phyloP scores from a whole-genome alignment of 1,140 invertebrate species.

The Nylanderia fulva region DNA sequence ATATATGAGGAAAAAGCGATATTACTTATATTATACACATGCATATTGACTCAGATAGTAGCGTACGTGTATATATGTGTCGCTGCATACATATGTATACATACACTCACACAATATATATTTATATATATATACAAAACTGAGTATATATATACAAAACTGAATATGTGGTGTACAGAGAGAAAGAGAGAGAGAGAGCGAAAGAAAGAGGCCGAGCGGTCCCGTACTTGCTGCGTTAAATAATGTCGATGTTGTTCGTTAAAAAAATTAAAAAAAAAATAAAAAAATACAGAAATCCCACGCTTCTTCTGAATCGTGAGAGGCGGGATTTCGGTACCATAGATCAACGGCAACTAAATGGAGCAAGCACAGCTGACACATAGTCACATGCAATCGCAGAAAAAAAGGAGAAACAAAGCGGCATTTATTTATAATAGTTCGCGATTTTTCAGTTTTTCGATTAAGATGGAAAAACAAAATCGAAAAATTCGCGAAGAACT shows the following conservation, averaged over 20 bases:
- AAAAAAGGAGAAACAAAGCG: not conserved
- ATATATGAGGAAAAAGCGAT: constrained; percentile 53
- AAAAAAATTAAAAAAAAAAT: constrained; percentile 23
- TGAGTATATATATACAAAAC: constrained; percentile 51
- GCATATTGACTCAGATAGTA: constrained; percentile 52
- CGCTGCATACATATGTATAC: constrained; percentile 63
- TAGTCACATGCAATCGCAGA: not conserved
- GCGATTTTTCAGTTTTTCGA: constrained; percentile 11
- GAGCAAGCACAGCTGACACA: not conserved
- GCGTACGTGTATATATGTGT: constrained; percentile 72
- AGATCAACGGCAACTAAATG: not conserved
- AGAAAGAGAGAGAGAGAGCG: constrained; percentile 15
- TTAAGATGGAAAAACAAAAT: not conserved
- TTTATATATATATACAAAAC: constrained; percentile 52
- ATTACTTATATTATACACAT: constrained; percentile 67
- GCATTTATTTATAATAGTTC: constrained; percentile 15
- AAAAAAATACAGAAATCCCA: constrained; percentile 43
- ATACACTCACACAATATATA: constrained; percentile 35
- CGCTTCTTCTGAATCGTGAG: constrained; percentile 59
- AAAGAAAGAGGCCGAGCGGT: not conserved
- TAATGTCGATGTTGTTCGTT: constrained; percentile 73
- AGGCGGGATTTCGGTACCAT: constrained; percentile 60
- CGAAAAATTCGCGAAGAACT: constrained; percentile 9
- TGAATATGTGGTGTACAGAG: constrained; percentile 55
- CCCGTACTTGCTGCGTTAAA: constrained; percentile 51